A percentile compares a stretch with the other conserved stretches of the same genome.
These are phyloP conservation scores for Meiosimyza platycephala DNA, from an alignment of 2,888 invertebrate species.

Conservation along the genomic window DNA sequence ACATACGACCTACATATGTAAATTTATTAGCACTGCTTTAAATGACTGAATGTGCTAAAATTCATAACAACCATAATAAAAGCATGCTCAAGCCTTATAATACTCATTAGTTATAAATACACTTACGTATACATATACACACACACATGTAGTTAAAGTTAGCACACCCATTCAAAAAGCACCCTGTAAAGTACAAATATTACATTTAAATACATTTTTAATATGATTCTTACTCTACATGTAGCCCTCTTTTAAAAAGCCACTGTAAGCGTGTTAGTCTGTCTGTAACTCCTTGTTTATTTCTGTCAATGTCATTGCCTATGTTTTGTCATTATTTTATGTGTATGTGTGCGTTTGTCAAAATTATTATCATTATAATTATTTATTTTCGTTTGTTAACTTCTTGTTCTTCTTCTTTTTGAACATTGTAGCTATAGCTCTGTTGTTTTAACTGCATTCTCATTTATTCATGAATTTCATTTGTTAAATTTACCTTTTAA, in stretches of 20 bases:
- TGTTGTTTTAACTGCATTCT: conserved; percentile 21
- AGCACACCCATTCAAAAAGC: background rate
- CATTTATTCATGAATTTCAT: conserved; percentile 22
- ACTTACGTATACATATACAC: too few relatives aligned
- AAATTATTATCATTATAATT: conserved; percentile 12
- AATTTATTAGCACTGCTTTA: too few relatives aligned
- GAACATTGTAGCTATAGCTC: background rate
- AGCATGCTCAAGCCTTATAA: too few relatives aligned
- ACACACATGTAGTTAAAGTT: too few relatives aligned
- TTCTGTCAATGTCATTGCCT: background rate
- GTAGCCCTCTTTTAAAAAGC: background rate
- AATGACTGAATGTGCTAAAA: too few relatives aligned
- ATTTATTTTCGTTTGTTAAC: background rate
- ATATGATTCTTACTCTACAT: background rate
- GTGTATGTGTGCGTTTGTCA: background rate
- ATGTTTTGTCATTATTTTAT: background rate
- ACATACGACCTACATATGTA: too few relatives aligned
- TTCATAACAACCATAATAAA: too few relatives aligned
- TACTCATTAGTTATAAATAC: too few relatives aligned
- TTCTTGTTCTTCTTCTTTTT: background rate
- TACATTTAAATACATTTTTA: conserved; percentile 23
- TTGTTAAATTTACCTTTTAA: conserved; percentile 10
- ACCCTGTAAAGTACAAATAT: background rate
- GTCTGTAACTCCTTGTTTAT: background rate
- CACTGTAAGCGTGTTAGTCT: background rate